Base-by-base conservation (phyloP, 2,888 invertebrate genomes). In the Hydrotaea cyrtoneurina region DNA sequence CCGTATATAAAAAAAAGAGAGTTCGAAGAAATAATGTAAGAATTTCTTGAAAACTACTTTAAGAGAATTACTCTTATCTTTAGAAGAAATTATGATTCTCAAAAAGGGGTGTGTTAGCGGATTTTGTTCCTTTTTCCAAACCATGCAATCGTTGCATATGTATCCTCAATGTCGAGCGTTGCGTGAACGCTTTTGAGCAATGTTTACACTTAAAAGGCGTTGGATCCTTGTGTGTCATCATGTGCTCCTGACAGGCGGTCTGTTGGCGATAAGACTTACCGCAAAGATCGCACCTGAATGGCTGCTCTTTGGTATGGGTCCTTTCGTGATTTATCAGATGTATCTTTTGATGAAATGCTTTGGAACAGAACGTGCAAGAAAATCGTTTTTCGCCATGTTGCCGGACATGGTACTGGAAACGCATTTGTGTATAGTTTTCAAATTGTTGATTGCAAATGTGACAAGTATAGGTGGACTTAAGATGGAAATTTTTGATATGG, bases 181-280 rank as follows among this genome's bases (percentile, higher is more conserved):
- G 87, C 3, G 87, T 85, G 43, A 88, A 88, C 57, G 86, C 88
- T 84, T 89, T 89, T 53, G 86, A 77, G 55, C 89, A 89, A 69
- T 88, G 87, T 66, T 87, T 86, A 26, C 89, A 89, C 71, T 88
- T 89, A 59, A 87, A 88, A 0, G 89, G 88, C 21, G 86, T 87
- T 11, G 88, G 86, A 80, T 89, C 86, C 50, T 86, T 83, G 57
- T 89, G 89, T 0, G 83, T 87, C 62, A 86, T 79, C 81, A 87
- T 86, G 59, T 89, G 89, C 21, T 88, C 89, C n/a, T 87, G 87
- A 5, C 88, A 86, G 26, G 86, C 87, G 1, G 86, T 86, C 71
- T 88, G 87, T 57, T 89, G 89, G 0, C 89, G 87, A 82, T 87
- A 89, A 10, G 86, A 87, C 86, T 88, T 89, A 31, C 88, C 88